phyloP scores from a whole-genome alignment of 2,888 invertebrate genomes.

The Terebella lapidaria region DNA sequence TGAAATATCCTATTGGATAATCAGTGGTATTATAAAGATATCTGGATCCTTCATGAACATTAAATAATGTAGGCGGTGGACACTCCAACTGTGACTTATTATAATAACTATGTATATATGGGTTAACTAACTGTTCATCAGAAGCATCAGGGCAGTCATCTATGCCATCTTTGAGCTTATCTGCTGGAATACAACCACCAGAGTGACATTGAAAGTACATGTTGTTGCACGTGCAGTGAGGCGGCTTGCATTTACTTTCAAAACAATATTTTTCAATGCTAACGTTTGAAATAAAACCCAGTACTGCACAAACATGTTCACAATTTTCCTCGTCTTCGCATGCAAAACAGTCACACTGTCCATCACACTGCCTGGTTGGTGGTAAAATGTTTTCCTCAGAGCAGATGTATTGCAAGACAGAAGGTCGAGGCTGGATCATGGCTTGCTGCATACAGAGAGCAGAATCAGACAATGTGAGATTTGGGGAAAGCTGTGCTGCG shows the following conservation, averaged over 20 bases:
- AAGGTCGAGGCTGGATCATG: no score
- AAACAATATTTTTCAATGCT: background rate
- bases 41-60: background rate
- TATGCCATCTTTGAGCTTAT: background rate
- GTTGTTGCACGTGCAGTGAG: background rate
- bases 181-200: background rate
- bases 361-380: no score
- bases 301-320: background rate
- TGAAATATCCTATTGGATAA: no score
- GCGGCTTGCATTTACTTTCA: background rate
- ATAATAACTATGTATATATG: no score
- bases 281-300: background rate
- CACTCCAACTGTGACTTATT: background rate
- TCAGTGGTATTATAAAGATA: no score
- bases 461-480: no score
- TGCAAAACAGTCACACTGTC: background rate
- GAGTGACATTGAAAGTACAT: background rate
- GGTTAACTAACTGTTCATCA: background rate
- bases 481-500: no score
- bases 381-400: no score
- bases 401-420: no score
- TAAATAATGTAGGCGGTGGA: no score
- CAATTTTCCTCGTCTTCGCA: background rate
- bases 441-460: no score
- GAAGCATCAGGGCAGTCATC: background rate